Percentiles rank a stretch among this genome's conserved stretches.
Evolutionary conservation across 2,888 invertebrate species (phyloP).

Genomic region (Diarsia dahlii): DNA sequence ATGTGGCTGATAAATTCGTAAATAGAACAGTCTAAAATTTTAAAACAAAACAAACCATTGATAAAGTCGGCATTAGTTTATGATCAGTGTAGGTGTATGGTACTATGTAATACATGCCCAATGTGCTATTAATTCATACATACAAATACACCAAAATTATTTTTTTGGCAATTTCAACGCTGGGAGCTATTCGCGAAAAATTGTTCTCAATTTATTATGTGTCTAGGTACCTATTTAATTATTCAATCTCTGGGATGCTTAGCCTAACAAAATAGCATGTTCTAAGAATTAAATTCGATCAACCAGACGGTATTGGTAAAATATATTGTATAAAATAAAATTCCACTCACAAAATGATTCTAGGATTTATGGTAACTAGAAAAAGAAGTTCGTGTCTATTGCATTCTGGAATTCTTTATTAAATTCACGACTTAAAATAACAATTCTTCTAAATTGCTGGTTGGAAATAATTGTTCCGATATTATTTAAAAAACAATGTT

Average conservation of each 20-base stretch:
- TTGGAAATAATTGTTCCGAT: not conserved
- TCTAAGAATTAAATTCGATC: conserved; percentile 1
- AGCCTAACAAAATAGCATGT: not conserved
- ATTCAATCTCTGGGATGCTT: not conserved
- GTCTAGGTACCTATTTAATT: too few species aligned
- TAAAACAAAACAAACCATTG: not conserved
- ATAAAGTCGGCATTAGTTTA: not conserved
- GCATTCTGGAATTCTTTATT: conserved; percentile 11
- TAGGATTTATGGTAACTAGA: not conserved
- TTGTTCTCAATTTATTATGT: conserved; percentile 2
- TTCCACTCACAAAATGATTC: conserved; percentile 8
- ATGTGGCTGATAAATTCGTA: conserved; percentile 6
- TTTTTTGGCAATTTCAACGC: not conserved
- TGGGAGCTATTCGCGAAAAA: not conserved
- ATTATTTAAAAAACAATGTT: not conserved
- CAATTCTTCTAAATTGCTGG: not conserved
- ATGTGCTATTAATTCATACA: not conserved
- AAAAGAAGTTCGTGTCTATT: conserved; percentile 12
- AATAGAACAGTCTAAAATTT: too few species aligned
- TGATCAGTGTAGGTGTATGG: not conserved
- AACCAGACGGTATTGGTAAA: not conserved
- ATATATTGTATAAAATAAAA: conserved; percentile 5
- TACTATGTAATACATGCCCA: not conserved
- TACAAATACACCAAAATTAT: not conserved
- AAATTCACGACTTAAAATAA: conserved; percentile 8